Conservation (phyloP, 2,888 invertebrate genomes). For the Julus scanicus region DNA sequence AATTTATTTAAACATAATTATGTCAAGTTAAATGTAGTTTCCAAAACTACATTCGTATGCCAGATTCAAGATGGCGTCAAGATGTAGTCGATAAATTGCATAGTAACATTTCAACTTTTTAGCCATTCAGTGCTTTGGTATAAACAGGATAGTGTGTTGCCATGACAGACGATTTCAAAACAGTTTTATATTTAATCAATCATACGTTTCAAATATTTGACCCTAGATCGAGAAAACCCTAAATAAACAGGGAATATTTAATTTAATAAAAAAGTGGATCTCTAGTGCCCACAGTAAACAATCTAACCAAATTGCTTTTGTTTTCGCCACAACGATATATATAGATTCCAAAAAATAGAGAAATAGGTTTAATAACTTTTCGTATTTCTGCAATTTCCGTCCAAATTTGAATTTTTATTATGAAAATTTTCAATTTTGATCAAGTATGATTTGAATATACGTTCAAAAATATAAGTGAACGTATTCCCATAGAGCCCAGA, state of each 20-base stretch:
- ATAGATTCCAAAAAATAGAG: neutral
- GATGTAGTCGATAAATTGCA: neutral
- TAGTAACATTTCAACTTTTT: neutral
- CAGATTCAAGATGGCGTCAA: neutral
- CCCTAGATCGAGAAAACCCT: neutral
- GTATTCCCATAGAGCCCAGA: neutral
- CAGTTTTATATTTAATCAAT: neutral
- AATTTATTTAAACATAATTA: too few species aligned
- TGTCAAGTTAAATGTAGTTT: too few species aligned
- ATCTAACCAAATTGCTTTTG: neutral
- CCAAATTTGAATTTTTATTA: constrained; percentile 16
- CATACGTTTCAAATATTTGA: neutral
- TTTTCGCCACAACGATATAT: neutral
- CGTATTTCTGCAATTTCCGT: neutral
- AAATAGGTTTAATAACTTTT: neutral
- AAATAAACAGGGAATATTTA: neutral
- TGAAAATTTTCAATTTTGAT: constrained; percentile 41
- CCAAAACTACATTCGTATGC: too few species aligned
- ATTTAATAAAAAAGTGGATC: constrained; percentile 4
- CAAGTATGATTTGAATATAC: constrained; percentile 23
- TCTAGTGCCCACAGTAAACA: neutral
- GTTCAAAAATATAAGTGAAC: neutral
- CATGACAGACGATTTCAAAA: neutral
- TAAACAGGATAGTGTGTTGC: neutral
- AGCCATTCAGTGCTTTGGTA: neutral